phyloP scores from a whole-genome alignment of 2,888 invertebrate genomes.

The Callimorpha dominula region DNA sequence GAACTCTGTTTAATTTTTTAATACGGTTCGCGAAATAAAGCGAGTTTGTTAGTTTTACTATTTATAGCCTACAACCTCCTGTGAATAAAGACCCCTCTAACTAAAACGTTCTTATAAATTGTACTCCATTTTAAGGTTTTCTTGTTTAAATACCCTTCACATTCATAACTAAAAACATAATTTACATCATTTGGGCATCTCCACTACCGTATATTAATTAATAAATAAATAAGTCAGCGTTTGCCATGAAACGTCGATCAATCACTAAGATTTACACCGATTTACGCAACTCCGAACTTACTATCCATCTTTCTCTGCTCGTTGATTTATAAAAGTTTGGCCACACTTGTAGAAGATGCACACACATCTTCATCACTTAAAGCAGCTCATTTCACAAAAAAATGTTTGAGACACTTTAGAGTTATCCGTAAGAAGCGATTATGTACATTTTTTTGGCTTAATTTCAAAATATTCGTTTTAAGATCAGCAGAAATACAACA shows the following conservation, averaged over 20 bases:
- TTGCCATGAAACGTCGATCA: constrained; percentile 30
- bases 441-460: too few species aligned
- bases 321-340: constrained; percentile 10
- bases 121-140: too few species aligned
- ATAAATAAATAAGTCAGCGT: constrained; percentile 1
- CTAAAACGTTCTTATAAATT: too few species aligned
- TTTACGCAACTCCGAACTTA: constrained; percentile 30
- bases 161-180: background rate
- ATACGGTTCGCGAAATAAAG: too few species aligned
- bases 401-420: background rate
- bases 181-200: background rate
- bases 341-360: background rate
- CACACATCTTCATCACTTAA: background rate
- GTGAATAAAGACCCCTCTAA: too few species aligned
- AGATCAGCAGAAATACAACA: too few species aligned
- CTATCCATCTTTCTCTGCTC: constrained; percentile 20
- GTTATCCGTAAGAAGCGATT: too few species aligned
- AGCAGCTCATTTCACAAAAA: too few species aligned
- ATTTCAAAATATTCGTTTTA: too few species aligned
- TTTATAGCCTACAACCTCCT: too few species aligned
- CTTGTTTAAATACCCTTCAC: background rate
- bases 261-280: constrained; percentile 37
- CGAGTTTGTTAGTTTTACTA: too few species aligned
- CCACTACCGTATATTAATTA: background rate
- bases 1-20: too few species aligned